These are phyloP conservation scores for Drosophila paracracens DNA, from an alignment of 2,888 invertebrate genomes.

Conservation along the genomic window DNA sequence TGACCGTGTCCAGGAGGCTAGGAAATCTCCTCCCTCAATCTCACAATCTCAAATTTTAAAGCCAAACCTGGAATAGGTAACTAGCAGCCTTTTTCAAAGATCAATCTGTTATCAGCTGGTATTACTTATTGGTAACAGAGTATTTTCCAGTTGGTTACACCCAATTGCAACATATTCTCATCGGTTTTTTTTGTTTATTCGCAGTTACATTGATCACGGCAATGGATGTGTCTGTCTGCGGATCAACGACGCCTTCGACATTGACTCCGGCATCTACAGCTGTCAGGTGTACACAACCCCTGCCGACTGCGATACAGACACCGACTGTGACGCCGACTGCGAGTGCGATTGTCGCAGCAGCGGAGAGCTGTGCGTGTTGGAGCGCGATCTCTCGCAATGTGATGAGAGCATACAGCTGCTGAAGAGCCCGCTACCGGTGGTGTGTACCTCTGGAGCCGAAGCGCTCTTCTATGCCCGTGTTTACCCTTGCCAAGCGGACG, in stretches of 20 bases:
- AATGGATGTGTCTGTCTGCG: slow-evolving; percentile 87
- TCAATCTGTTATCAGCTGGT: background rate
- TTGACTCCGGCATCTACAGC: slow-evolving; percentile 89
- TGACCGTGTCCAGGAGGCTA: background rate
- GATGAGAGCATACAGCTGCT: slow-evolving; percentile 85
- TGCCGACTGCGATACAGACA: slow-evolving; percentile 17
- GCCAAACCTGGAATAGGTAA: background rate
- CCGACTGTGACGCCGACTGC: slow-evolving; percentile 85
- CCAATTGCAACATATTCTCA: background rate
- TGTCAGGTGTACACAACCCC: slow-evolving; percentile 88
- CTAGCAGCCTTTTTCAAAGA: background rate
- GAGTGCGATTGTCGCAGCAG: slow-evolving; percentile 87
- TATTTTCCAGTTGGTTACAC: background rate
- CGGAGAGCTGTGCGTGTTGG: slow-evolving; percentile 76
- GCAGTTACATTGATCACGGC: slow-evolving; percentile 86
- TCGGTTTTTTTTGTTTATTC: background rate
- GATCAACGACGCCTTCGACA: slow-evolving; percentile 87
- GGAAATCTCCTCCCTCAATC: background rate
- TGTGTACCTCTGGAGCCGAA: slow-evolving; percentile 85
- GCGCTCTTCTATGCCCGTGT: slow-evolving; percentile 87
- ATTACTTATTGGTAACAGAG: slow-evolving; percentile 3
- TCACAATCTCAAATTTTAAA: background rate
- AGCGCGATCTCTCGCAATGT: slow-evolving; percentile 84
- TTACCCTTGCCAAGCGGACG: slow-evolving; percentile 84
- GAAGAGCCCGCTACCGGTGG: slow-evolving; percentile 86